Evolutionary conservation across 2,113 vertebrate genomes (phyloP).

Genomic region (Himantopus leucocephalus): DNA sequence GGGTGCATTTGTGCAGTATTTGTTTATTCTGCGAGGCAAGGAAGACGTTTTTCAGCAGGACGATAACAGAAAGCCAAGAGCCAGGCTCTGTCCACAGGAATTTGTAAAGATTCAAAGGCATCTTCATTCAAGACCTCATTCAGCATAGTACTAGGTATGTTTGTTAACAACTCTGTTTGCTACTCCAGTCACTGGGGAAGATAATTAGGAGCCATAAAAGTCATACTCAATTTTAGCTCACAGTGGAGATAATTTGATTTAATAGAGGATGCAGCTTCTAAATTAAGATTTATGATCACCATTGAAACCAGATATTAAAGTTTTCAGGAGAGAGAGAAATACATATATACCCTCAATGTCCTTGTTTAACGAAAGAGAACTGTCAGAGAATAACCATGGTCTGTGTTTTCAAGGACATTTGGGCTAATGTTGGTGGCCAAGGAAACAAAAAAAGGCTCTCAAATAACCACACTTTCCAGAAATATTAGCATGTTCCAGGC

Average conservation of each 20-base stretch:
- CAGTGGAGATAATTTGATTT: neutral
- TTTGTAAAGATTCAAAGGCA: neutral
- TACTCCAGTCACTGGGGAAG: neutral
- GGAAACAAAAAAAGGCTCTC: neutral
- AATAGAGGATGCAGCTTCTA: neutral
- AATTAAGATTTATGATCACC: neutral
- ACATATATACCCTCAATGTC: neutral
- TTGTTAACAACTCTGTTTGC: neutral
- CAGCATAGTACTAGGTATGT: neutral
- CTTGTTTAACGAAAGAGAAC: neutral
- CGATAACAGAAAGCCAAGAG: neutral
- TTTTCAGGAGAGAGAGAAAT: neutral
- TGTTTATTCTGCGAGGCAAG: neutral
- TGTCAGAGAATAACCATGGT: neutral
- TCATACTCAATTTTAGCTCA: neutral
- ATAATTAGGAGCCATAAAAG: neutral
- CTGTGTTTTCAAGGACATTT: neutral
- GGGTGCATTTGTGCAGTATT: neutral
- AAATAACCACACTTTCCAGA: neutral
- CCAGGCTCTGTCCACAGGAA: neutral
- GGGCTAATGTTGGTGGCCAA: neutral
- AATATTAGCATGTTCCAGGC: neutral
- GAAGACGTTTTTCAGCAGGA: neutral
- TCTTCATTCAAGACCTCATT: neutral
- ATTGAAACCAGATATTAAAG: neutral